Evolutionary conservation across 2,797 vertebrate genomes (phyloP).

Genomic region (Delichon dasypus): DNA sequence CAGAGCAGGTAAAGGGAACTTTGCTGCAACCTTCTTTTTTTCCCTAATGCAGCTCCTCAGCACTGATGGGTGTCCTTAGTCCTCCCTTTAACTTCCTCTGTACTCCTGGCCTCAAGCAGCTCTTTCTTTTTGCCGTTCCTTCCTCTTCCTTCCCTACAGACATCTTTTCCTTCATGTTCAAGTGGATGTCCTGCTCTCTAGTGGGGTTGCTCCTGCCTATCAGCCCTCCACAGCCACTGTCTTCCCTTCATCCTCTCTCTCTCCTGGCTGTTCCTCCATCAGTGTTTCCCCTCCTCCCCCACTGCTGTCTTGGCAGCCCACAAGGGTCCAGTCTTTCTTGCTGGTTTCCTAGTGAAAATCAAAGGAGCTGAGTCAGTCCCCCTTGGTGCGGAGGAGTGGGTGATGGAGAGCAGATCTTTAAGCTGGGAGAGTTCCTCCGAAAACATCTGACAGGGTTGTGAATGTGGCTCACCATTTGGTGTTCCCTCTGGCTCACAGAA

Average conservation of each 20-base stretch:
- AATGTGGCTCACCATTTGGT: slow-evolving; percentile 15
- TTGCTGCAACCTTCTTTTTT: not conserved
- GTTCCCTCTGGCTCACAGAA: not conserved
- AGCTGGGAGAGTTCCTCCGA: not conserved
- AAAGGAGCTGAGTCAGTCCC: not conserved
- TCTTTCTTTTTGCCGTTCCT: not conserved
- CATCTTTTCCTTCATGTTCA: not conserved
- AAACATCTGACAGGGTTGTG: not conserved
- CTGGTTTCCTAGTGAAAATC: not conserved
- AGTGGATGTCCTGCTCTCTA: not conserved
- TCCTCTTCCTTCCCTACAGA: not conserved
- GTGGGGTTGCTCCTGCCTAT: not conserved
- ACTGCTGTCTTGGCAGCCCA: not conserved
- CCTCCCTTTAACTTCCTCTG: not conserved
- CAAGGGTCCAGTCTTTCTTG: not conserved
- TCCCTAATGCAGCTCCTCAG: not conserved
- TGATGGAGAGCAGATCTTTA: not conserved
- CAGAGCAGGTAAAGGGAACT: slow-evolving; percentile 82
- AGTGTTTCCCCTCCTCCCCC: not conserved
- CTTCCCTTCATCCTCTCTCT: not conserved
- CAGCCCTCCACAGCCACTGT: not conserved
- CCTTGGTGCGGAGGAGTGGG: not conserved
- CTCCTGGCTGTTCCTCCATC: not conserved
- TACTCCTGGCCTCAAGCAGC: not conserved
- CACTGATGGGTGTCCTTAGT: not conserved